These are phyloP conservation scores for Meteorus colon DNA, from an alignment of 2,888 invertebrate species.

Conservation along the genomic window DNA sequence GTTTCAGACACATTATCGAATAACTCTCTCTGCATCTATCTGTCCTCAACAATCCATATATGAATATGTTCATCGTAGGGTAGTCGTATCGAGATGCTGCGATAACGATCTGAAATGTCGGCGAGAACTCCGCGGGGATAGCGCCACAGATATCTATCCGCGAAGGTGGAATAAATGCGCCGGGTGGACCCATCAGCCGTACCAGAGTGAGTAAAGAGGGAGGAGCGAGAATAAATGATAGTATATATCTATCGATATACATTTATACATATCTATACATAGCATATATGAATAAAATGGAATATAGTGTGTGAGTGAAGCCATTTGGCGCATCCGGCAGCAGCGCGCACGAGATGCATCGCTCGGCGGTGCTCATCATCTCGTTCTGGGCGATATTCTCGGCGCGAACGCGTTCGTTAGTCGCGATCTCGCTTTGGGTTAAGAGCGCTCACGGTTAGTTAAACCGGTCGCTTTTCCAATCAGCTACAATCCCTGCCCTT, in stretches of 20 bases:
- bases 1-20: neutral
- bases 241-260: neutral
- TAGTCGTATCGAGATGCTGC: constrained; percentile 16
- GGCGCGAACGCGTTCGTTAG: constrained; percentile 64
- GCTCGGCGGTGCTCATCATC: neutral
- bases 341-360: constrained; percentile 15
- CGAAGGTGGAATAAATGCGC: constrained; percentile 38
- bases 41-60: constrained; percentile 39
- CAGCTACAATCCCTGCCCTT: constrained; percentile 54
- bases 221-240: constrained; percentile 11
- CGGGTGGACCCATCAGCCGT: constrained; percentile 35
- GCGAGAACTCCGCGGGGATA: constrained; percentile 15
- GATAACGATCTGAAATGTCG: constrained; percentile 43
- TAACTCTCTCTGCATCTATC: constrained; percentile 55
- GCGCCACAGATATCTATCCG: constrained; percentile 15
- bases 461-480: constrained; percentile 66
- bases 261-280: constrained; percentile 10
- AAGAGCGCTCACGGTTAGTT: constrained; percentile 67
- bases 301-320: constrained; percentile 8
- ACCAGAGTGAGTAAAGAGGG: neutral
- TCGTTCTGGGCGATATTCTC: constrained; percentile 54
- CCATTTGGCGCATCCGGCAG: constrained; percentile 32
- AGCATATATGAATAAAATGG: constrained; percentile 9
- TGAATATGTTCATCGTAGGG: neutral
- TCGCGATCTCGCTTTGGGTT: constrained; percentile 60